Evolutionary conservation across 2,888 invertebrate species (phyloP).

Genomic region (Morpho helenor): DNA sequence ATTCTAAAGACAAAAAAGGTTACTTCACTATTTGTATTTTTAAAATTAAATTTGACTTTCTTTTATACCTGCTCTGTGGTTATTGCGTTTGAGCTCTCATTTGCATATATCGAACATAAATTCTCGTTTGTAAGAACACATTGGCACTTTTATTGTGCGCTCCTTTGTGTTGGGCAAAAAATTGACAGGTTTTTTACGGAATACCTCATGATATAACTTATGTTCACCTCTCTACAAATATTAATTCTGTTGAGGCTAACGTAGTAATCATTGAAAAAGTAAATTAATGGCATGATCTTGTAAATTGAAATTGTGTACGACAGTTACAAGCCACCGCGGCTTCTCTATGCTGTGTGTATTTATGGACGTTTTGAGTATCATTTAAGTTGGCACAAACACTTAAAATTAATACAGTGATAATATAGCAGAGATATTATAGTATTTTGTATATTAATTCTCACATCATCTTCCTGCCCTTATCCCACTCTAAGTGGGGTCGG

Average conservation of each 20-base stretch:
- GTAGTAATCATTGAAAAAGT: slow-evolving; percentile 8
- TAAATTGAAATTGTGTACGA: too few relatives aligned
- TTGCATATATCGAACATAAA: slow-evolving; percentile 74
- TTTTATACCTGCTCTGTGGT: slow-evolving; percentile 17
- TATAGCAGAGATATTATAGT: too few relatives aligned
- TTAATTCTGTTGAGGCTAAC: slow-evolving; percentile 43
- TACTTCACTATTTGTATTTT: too few relatives aligned
- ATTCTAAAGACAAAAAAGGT: too few relatives aligned
- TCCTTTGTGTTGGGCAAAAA: slow-evolving; percentile 62
- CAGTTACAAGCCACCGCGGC: too few relatives aligned
- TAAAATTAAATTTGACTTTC: background rate
- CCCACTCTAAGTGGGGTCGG: too few relatives aligned
- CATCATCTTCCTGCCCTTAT: too few relatives aligned
- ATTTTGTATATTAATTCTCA: too few relatives aligned
- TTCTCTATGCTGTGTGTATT: too few relatives aligned
- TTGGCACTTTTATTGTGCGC: slow-evolving; percentile 76
- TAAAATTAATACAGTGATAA: too few relatives aligned
- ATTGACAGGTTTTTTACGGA: slow-evolving; percentile 59
- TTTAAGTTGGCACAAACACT: too few relatives aligned
- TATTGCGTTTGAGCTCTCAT: slow-evolving; percentile 53
- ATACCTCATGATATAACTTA: slow-evolving; percentile 50
- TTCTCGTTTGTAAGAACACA: slow-evolving; percentile 77
- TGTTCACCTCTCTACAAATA: slow-evolving; percentile 69
- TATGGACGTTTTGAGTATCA: too few relatives aligned
- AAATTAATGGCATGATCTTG: background rate